These are phyloP conservation scores for Podilymbus podiceps DNA, from an alignment of 2,113 vertebrate species.

Conservation along the genomic window DNA sequence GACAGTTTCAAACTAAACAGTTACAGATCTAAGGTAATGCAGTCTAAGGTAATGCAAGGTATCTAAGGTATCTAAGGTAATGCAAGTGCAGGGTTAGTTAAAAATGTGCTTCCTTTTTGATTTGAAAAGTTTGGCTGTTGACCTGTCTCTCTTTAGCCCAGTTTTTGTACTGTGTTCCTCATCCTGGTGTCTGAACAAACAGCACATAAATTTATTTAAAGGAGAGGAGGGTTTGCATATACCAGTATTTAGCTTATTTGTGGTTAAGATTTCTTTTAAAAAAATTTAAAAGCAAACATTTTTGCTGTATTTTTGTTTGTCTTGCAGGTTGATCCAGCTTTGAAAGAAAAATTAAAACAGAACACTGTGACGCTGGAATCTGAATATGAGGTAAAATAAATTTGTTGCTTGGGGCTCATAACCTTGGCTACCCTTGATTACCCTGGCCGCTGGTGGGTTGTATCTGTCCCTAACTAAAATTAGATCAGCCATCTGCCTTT, in stretches of 20 bases:
- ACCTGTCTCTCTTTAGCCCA: background rate
- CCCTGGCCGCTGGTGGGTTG: background rate
- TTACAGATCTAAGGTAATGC: background rate
- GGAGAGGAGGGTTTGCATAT: background rate
- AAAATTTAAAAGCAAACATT: background rate
- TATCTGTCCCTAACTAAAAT: conserved; percentile 60
- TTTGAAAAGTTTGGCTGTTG: background rate
- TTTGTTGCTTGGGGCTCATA: conserved; percentile 13
- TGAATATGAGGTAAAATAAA: conserved; percentile 85
- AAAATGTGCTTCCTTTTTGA: background rate
- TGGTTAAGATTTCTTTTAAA: background rate
- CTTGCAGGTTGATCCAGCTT: conserved; percentile 81
- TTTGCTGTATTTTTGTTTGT: conserved; percentile 29
- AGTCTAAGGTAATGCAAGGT: background rate
- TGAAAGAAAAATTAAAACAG: conserved; percentile 79
- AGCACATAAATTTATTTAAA: background rate
- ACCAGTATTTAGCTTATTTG: background rate
- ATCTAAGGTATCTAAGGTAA: background rate
- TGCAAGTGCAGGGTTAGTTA: background rate
- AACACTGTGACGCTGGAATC: conserved; percentile 82
- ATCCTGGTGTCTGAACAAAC: background rate
- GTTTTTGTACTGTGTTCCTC: background rate
- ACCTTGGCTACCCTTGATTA: conserved; percentile 44
- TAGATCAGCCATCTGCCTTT: conserved; percentile 60
- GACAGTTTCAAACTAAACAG: background rate